phyloP scores from a whole-genome alignment of 2,888 invertebrate genomes.

The Dynastes tityus region DNA sequence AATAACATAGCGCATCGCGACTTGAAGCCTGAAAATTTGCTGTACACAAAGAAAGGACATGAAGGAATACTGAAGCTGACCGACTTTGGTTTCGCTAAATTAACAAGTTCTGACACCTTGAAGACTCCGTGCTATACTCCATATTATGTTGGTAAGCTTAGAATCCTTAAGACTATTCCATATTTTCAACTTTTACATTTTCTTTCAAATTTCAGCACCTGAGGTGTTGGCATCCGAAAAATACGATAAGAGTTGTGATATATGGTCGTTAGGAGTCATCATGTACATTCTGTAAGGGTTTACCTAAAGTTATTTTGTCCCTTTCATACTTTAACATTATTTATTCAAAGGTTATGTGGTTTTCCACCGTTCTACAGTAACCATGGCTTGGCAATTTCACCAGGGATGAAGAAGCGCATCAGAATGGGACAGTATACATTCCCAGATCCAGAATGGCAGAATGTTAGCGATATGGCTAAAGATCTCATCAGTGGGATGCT shows the following conservation, averaged over 20 bases:
- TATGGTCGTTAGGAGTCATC: constrained; percentile 99
- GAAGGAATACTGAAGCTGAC: constrained; percentile 94
- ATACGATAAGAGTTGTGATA: constrained; percentile 99
- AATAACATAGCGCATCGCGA: constrained; percentile 97
- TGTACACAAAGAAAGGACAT: constrained; percentile 85
- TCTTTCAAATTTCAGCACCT: constrained; percentile 64
- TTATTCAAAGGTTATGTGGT: constrained; percentile 83
- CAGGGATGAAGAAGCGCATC: constrained; percentile 98
- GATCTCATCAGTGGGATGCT: constrained; percentile 96
- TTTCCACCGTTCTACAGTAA: constrained; percentile 99
- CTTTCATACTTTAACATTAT: too few species aligned
- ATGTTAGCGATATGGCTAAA: constrained; percentile 95
- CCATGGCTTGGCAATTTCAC: constrained; percentile 97
- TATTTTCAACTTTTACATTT: neutral
- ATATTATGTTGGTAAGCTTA: constrained; percentile 91
- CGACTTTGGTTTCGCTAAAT: constrained; percentile 99
- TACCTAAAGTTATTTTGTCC: neutral
- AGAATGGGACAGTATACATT: constrained; percentile 98
- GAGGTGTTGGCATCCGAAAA: constrained; percentile 96
- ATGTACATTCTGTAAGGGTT: constrained; percentile 94
- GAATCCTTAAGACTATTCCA: too few species aligned
- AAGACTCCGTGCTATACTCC: constrained; percentile 99
- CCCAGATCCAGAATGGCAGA: constrained; percentile 95
- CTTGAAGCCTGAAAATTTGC: constrained; percentile 97
- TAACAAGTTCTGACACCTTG: constrained; percentile 89